Conservation (phyloP, 1,140 invertebrate genomes). For the Plutomurus gul region DNA sequence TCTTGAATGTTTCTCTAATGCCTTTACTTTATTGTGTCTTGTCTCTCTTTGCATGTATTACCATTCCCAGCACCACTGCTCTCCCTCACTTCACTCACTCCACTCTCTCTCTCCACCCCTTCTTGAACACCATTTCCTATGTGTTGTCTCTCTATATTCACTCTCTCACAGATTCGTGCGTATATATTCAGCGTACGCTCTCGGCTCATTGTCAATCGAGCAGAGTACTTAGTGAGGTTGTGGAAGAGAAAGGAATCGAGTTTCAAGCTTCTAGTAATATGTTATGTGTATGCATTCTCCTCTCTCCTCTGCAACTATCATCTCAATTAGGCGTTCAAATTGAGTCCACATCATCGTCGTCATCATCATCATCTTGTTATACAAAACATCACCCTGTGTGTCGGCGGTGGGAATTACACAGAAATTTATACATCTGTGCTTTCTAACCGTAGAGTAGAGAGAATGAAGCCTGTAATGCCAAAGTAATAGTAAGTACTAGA, state of each 20-base stretch:
- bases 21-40: slow-evolving; percentile 26
- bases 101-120: background rate
- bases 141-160: background rate
- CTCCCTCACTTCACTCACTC: background rate
- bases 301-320: background rate
- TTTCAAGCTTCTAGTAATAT: background rate
- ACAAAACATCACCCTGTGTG: background rate
- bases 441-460: background rate
- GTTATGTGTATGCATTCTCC: background rate
- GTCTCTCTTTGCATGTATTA: slow-evolving; percentile 1
- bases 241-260: background rate
- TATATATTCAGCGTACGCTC: too few species aligned
- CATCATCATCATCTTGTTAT: slow-evolving; percentile 10
- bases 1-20: slow-evolving; percentile 5
- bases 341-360: slow-evolving; percentile 2
- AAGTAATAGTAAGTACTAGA: too few species aligned
- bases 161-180: background rate
- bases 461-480: too few species aligned
- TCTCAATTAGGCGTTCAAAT: slow-evolving; percentile 2
- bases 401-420: too few species aligned
- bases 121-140: background rate
- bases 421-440: too few species aligned
- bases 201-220: too few species aligned
- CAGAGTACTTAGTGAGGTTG: too few species aligned
- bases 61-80: background rate